phyloP scores from a whole-genome alignment of 1,140 invertebrate genomes.

The Coelopa frigida region DNA sequence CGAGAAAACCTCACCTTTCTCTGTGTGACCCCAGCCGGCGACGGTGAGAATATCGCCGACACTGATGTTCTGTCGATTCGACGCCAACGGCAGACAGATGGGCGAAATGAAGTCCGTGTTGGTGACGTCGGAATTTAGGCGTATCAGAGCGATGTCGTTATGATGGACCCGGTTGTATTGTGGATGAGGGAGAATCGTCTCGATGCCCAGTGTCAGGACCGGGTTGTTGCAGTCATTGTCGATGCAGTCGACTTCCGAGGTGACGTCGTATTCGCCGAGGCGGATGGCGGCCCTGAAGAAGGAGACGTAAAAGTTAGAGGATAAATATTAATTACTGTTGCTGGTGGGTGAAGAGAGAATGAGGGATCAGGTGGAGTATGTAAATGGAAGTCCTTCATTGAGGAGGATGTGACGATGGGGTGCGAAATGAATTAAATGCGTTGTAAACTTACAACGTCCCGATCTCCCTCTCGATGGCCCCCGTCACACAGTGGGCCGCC shows the following conservation, averaged over 20 bases:
- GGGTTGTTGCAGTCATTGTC: slow-evolving; percentile 32
- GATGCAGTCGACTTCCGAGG: slow-evolving; percentile 50
- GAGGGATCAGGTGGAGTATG: neutral
- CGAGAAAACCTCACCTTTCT: slow-evolving; percentile 30
- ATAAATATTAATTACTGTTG: neutral
- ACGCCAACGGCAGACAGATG: slow-evolving; percentile 59
- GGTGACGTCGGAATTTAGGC: slow-evolving; percentile 62
- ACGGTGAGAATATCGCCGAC: slow-evolving; percentile 48
- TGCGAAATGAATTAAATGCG: neutral
- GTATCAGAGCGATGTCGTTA: slow-evolving; percentile 70
- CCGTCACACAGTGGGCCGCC: slow-evolving; percentile 78
- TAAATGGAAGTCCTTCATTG: neutral
- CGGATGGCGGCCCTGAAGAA: slow-evolving; percentile 47
- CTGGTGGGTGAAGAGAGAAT: neutral
- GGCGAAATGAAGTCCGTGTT: slow-evolving; percentile 66
- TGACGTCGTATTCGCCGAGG: slow-evolving; percentile 56
- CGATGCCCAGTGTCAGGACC: slow-evolving; percentile 30
- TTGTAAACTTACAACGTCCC: slow-evolving; percentile 31
- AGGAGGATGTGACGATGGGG: neutral
- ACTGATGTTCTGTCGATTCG: slow-evolving; percentile 22
- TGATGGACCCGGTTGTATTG: slow-evolving; percentile 28
- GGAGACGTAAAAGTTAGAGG: neutral
- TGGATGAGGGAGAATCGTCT: slow-evolving; percentile 42
- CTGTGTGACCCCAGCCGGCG: slow-evolving; percentile 65
- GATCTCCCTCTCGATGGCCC: slow-evolving; percentile 35